phyloP scores from a whole-genome alignment of 2,888 invertebrate genomes.

The Ellobium chinense region DNA sequence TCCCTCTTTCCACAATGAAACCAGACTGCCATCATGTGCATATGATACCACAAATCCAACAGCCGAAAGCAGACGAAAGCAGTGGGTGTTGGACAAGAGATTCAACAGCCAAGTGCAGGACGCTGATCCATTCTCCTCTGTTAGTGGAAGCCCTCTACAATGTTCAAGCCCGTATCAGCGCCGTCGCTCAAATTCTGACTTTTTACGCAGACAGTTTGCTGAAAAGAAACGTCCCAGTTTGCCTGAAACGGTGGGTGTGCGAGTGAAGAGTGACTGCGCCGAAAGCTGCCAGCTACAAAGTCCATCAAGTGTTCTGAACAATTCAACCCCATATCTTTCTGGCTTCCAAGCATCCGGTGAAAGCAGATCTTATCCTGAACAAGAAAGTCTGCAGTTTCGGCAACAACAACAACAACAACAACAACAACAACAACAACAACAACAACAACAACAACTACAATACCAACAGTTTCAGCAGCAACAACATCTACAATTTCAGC shows the following conservation, averaged over 20 bases:
- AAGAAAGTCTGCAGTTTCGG: background rate
- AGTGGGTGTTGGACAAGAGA: background rate
- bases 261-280: background rate
- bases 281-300: background rate
- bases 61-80: background rate
- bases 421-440: conserved; percentile 17
- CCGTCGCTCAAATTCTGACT: conserved; percentile 10
- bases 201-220: conserved; percentile 10
- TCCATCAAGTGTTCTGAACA: too few species aligned
- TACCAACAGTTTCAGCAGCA: background rate
- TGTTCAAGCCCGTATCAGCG: conserved; percentile 32
- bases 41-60: background rate
- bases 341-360: too few species aligned
- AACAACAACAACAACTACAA: conserved; percentile 3
- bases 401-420: background rate
- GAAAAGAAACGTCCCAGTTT: conserved; percentile 16
- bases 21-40: background rate
- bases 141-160: background rate
- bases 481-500: too few species aligned
- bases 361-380: too few species aligned
- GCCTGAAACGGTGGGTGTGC: background rate
- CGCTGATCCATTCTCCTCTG: background rate
- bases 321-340: too few species aligned
- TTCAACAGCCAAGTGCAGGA: background rate
- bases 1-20: background rate